phyloP scores from a whole-genome alignment of 1,140 invertebrate species.

The Heliconius nattereri region DNA sequence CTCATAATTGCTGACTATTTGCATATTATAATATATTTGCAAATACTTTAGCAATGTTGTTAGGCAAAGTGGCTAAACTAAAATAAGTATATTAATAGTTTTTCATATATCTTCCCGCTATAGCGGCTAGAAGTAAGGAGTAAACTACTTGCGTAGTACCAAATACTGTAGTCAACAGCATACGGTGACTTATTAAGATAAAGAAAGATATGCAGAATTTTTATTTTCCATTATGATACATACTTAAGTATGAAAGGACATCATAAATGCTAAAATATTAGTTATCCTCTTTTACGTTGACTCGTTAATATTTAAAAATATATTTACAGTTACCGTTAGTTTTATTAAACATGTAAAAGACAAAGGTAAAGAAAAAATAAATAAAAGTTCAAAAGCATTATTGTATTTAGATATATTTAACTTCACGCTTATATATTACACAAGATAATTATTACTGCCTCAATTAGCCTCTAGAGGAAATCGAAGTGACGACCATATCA shows the following conservation, averaged over 20 bases:
- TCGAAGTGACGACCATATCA: background rate
- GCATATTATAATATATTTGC: background rate
- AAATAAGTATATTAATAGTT: background rate
- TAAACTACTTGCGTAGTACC: no score
- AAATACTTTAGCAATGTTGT: background rate
- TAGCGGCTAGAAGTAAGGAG: no score
- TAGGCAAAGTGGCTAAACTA: background rate
- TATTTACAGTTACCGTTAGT: no score
- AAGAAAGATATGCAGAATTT: no score
- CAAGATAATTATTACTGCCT: background rate
- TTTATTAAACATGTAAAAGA: background rate
- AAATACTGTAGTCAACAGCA: no score
- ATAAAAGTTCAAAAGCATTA: background rate
- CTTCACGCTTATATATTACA: background rate
- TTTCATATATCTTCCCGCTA: background rate
- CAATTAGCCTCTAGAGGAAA: background rate
- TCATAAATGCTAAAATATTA: no score
- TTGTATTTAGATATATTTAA: slow-evolving; percentile 1
- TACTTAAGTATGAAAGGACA: no score
- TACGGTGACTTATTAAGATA: no score
- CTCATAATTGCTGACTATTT: slow-evolving; percentile 2
- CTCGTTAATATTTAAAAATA: no score
- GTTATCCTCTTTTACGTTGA: no score
- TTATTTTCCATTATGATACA: no score
- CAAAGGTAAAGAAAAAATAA: background rate